A percentile compares a stretch with the other conserved stretches of the same genome.
Conservation (phyloP, 2,113 vertebrate genomes). For the Lagopus muta region DNA sequence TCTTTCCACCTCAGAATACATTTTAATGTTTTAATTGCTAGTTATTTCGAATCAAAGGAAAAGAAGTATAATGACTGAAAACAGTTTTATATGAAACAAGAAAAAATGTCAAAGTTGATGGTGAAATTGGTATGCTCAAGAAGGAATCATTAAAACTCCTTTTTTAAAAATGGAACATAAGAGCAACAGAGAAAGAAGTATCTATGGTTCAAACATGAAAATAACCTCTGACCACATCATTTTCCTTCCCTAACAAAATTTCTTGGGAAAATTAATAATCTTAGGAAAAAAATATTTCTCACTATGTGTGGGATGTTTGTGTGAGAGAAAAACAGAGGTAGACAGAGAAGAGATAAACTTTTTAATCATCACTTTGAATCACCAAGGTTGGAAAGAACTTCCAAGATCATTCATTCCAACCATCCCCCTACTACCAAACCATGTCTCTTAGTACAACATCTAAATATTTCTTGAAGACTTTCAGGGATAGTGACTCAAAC, state of each 20-base stretch:
- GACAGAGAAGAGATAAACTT: background rate
- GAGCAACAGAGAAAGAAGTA: background rate
- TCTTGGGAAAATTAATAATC: background rate
- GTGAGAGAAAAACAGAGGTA: background rate
- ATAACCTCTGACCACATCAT: background rate
- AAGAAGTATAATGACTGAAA: background rate
- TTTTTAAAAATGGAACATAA: background rate
- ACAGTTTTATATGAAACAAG: background rate
- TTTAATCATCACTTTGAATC: background rate
- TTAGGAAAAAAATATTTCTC: background rate
- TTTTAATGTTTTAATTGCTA: background rate
- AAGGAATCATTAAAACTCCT: background rate
- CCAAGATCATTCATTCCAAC: no score
- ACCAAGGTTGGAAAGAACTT: no score
- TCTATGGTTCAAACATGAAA: background rate
- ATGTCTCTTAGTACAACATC: no score
- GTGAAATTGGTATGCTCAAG: background rate
- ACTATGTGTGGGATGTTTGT: fast-evolving
- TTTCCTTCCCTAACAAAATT: background rate
- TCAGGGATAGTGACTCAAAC: no score
- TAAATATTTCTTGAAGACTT: no score
- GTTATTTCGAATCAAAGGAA: background rate
- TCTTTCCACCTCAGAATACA: slow-evolving; percentile 27
- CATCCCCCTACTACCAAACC: no score
- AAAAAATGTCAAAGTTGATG: background rate